Percentiles rank a stretch among this genome's conserved stretches.
phyloP scores from a whole-genome alignment of 2,888 invertebrate species.

The Cyclophora punctaria region DNA sequence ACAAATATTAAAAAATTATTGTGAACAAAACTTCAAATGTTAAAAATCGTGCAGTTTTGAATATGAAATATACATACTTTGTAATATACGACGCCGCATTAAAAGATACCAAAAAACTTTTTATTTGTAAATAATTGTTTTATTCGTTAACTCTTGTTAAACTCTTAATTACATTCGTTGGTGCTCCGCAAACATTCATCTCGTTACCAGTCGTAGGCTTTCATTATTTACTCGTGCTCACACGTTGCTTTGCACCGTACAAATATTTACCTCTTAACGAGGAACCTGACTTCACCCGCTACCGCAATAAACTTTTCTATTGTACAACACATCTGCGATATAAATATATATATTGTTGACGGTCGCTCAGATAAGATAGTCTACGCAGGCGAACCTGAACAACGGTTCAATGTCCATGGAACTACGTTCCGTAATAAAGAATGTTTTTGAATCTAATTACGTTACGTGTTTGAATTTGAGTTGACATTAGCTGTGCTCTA shows the following conservation, averaged over 20 bases:
- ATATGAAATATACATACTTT: too few relatives aligned
- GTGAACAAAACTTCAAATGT: too few relatives aligned
- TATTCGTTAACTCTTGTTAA: slow-evolving; percentile 54
- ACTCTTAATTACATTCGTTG: slow-evolving; percentile 67
- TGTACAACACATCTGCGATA: slow-evolving; percentile 23
- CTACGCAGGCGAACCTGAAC: too few relatives aligned
- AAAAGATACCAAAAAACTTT: slow-evolving; percentile 17
- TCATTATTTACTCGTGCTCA: slow-evolving; percentile 65
- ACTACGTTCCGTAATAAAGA: too few relatives aligned
- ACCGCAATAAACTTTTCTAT: slow-evolving; percentile 66
- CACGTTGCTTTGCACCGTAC: slow-evolving; percentile 50
- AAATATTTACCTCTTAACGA: slow-evolving; percentile 69
- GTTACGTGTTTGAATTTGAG: too few relatives aligned
- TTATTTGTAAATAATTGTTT: slow-evolving; percentile 48
- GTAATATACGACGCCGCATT: neutral
- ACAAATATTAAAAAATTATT: too few relatives aligned
- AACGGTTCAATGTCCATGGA: too few relatives aligned
- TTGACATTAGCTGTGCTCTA: too few relatives aligned
- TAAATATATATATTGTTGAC: too few relatives aligned
- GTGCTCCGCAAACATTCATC: slow-evolving; percentile 68
- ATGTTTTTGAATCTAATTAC: too few relatives aligned
- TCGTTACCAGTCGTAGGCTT: slow-evolving; percentile 57
- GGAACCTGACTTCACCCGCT: slow-evolving; percentile 62
- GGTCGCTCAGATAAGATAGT: too few relatives aligned
- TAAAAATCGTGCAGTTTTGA: too few relatives aligned